Evolutionary conservation across 2,797 vertebrate genomes (phyloP).

Genomic region (Odontamblyopus rebecca): DNA sequence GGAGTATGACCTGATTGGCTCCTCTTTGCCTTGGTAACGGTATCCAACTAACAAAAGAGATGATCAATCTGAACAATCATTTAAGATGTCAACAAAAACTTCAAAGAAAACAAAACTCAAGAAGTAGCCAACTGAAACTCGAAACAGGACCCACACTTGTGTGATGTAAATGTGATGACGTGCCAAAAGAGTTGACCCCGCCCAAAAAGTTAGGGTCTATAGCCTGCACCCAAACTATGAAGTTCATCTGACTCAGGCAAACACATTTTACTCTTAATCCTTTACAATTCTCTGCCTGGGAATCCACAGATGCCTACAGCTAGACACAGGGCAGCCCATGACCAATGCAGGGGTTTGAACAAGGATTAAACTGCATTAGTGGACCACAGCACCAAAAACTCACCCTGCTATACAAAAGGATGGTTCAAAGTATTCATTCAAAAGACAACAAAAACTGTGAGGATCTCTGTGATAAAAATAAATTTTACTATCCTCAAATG

Average conservation of each 20-base stretch:
- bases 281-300: conserved; percentile 52
- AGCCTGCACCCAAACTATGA: conserved; percentile 27
- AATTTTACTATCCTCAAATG: not conserved
- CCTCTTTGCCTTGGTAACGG: conserved; percentile 24
- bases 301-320: conserved; percentile 49
- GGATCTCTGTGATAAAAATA: not conserved
- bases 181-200: conserved; percentile 4
- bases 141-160: conserved; percentile 21
- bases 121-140: conserved; percentile 24
- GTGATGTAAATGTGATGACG: conserved; percentile 7
- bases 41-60: conserved; percentile 27
- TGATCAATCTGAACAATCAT: conserved; percentile 42
- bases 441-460: not conserved
- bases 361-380: conserved; percentile 64
- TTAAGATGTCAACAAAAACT: conserved; percentile 30
- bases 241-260: conserved; percentile 65
- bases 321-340: conserved; percentile 40
- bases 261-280: conserved; percentile 71
- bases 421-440: not conserved
- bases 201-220: conserved; percentile 25
- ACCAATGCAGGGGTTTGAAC: conserved; percentile 58
- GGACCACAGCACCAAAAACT: conserved; percentile 24
- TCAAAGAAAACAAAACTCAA: conserved; percentile 18
- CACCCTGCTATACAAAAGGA: conserved; percentile 13
- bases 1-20: conserved; percentile 20